phyloP scores from a whole-genome alignment of 2,113 vertebrate species.

The Dipodomys ordii region DNA sequence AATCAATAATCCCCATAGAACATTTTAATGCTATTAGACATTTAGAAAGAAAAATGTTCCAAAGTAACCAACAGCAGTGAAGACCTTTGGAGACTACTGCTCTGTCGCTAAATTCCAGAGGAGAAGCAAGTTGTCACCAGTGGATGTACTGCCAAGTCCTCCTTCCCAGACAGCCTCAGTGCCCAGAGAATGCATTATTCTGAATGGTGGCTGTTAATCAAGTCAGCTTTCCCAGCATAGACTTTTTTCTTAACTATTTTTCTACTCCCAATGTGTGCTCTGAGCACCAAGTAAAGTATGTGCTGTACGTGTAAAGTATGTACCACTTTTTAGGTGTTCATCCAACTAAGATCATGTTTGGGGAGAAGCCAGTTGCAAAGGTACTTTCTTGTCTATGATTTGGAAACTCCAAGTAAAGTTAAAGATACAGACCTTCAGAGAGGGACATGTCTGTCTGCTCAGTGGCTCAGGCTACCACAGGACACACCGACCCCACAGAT shows the following conservation, averaged over 20 bases:
- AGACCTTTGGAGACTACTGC: background rate
- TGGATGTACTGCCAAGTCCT: background rate
- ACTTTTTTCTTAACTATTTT: slow-evolving; percentile 41
- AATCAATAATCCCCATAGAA: background rate
- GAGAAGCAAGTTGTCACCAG: background rate
- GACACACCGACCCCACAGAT: accelerated
- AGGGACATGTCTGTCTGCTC: background rate
- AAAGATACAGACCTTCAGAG: background rate
- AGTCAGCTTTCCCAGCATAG: background rate
- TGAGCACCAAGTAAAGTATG: too few relatives aligned
- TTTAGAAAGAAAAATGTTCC: slow-evolving; percentile 54
- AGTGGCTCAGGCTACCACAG: background rate
- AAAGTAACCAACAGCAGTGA: background rate
- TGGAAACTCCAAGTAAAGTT: slow-evolving; percentile 54
- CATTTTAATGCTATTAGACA: background rate
- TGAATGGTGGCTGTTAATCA: background rate
- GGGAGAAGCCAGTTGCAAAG: slow-evolving; percentile 53
- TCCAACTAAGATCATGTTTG: slow-evolving; percentile 66
- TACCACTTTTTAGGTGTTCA: slow-evolving; percentile 40
- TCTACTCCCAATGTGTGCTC: slow-evolving; percentile 51
- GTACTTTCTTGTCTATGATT: slow-evolving; percentile 28
- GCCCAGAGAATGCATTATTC: background rate
- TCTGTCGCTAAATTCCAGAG: background rate
- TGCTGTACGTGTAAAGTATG: slow-evolving; percentile 22
- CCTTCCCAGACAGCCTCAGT: background rate